Percentiles rank a stretch among this genome's conserved stretches.
Conservation (phyloP, 2,888 invertebrate genomes). For the Nasonia oneida region DNA sequence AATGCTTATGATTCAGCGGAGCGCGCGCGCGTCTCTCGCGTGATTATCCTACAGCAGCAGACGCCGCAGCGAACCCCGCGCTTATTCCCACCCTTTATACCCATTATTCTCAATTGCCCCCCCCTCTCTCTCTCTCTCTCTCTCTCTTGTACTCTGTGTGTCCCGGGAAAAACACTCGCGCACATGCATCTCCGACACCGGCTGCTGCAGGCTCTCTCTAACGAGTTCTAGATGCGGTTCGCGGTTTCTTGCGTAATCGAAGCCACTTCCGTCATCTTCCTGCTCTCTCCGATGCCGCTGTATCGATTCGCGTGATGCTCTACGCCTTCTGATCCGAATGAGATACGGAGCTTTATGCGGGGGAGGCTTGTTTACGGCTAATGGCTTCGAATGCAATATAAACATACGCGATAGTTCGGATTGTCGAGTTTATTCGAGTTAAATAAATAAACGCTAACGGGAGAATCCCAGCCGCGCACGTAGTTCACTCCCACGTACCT, state of each 20-base stretch:
- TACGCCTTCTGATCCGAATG: constrained; percentile 13
- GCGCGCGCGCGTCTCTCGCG: background rate
- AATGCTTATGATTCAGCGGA: constrained; percentile 28
- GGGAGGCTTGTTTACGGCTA: background rate
- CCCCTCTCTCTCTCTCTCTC: background rate
- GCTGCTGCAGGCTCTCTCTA: constrained; percentile 62
- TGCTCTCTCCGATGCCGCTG: background rate
- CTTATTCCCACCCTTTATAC: constrained; percentile 46
- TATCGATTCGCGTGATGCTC: constrained; percentile 25
- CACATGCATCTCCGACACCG: background rate
- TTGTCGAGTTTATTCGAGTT: too few relatives aligned
- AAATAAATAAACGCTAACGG: too few relatives aligned
- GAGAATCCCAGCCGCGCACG: background rate
- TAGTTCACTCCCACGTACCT: background rate
- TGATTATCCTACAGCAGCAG: constrained; percentile 32
- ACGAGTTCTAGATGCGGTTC: constrained; percentile 71
- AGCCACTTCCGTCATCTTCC: constrained; percentile 65
- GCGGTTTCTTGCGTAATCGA: constrained; percentile 71
- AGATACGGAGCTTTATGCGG: background rate
- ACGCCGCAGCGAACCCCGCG: background rate
- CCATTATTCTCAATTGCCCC: constrained; percentile 55
- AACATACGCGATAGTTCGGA: background rate
- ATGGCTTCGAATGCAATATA: background rate
- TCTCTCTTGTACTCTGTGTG: background rate
- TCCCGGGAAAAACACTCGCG: background rate